phyloP scores from a whole-genome alignment of 2,113 vertebrate genomes.

The Ivindomyrus marchei region DNA sequence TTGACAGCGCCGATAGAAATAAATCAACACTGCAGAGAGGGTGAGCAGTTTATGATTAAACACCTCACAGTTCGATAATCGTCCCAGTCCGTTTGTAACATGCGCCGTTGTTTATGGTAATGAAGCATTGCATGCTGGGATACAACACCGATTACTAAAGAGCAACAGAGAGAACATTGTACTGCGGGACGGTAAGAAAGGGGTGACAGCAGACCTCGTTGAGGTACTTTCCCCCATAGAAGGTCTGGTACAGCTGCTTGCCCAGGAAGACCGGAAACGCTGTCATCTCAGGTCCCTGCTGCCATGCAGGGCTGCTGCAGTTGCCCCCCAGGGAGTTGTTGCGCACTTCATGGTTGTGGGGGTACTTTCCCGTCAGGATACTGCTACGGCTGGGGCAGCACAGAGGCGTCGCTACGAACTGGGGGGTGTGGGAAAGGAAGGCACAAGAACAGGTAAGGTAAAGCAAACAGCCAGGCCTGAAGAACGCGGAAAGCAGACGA shows the following conservation, averaged over 20 bases:
- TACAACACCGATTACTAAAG: not conserved
- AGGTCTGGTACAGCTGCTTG: slow-evolving; percentile 63
- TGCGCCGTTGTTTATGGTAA: too few species aligned
- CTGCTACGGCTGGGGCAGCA: slow-evolving; percentile 71
- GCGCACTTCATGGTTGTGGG: slow-evolving; percentile 65
- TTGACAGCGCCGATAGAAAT: not conserved
- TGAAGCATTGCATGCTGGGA: not conserved
- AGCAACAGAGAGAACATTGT: too few species aligned
- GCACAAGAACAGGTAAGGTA: not conserved
- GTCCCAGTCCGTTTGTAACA: not conserved
- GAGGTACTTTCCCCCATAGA: slow-evolving; percentile 67
- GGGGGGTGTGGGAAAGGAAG: not conserved
- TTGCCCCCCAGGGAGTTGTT: slow-evolving; percentile 67
- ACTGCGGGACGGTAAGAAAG: not conserved
- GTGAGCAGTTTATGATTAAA: not conserved
- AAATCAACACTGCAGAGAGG: not conserved
- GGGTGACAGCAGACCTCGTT: slow-evolving; percentile 52
- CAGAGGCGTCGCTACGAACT: slow-evolving; percentile 61
- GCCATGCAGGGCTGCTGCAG: slow-evolving; percentile 65
- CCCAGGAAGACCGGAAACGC: slow-evolving; percentile 60
- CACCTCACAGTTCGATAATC: not conserved
- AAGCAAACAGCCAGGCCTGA: not conserved
- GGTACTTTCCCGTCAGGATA: slow-evolving; percentile 62
- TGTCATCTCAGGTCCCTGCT: slow-evolving; percentile 48
- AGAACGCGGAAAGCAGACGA: not conserved